A percentile compares a stretch with the other conserved stretches of the same genome.
Evolutionary conservation across 1,140 invertebrate species (phyloP).

Genomic region (Hestina assimilis): DNA sequence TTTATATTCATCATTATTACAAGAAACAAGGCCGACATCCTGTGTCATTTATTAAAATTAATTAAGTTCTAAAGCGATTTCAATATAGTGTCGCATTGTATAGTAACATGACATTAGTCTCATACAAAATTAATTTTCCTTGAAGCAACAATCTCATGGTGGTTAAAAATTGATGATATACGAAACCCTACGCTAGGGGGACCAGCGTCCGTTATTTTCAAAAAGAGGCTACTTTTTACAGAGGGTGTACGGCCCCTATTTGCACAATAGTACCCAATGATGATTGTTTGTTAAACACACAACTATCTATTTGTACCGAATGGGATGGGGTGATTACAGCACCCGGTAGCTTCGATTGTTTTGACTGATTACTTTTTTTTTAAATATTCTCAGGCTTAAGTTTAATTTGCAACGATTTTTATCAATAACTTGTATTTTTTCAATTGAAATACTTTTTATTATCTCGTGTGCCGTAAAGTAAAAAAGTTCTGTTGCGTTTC

Average conservation of each 20-base stretch:
- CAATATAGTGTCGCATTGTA: no score
- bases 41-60: no score
- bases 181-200: conserved; percentile 20
- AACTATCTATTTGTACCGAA: conserved; percentile 38
- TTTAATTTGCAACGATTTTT: conserved; percentile 4
- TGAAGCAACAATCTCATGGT: neutral
- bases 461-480: no score
- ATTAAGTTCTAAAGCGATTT: no score
- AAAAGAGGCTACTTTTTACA: conserved; percentile 46
- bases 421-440: no score
- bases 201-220: conserved; percentile 33
- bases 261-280: conserved; percentile 67
- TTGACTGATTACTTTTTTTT: conserved; percentile 28
- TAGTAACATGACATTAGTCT: neutral
- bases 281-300: conserved; percentile 44
- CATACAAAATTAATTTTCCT: no score
- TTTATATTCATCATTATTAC: no score
- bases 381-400: neutral
- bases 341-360: conserved; percentile 23
- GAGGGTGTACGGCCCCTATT: conserved; percentile 55
- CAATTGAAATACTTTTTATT: no score
- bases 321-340: conserved; percentile 37
- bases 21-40: no score
- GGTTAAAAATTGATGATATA: neutral
- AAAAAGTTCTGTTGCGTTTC: no score